These are phyloP conservation scores for Perdita meconis DNA, from an alignment of 2,888 invertebrate species.

Conservation along the genomic window DNA sequence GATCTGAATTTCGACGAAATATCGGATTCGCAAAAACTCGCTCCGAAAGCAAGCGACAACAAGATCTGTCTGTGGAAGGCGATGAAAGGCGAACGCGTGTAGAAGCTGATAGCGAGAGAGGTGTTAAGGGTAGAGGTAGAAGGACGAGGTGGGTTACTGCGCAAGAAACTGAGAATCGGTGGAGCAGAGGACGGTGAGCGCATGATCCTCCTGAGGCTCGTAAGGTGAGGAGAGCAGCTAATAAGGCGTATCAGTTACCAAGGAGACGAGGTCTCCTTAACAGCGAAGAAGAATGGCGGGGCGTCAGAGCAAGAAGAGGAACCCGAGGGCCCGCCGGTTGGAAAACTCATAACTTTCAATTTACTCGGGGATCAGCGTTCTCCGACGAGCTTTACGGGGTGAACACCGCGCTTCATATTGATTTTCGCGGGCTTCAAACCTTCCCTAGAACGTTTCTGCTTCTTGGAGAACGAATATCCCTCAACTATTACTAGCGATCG, in stretches of 20 bases:
- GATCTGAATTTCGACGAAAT: too few relatives aligned
- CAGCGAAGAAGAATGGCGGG: constrained; percentile 80
- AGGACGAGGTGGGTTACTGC: constrained; percentile 54
- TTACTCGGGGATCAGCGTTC: constrained; percentile 82
- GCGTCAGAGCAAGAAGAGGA: constrained; percentile 69
- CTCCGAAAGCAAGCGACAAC: too few relatives aligned
- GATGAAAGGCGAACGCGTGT: background rate
- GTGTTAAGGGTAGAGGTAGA: constrained; percentile 27
- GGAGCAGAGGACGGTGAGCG: constrained; percentile 63
- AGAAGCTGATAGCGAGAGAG: constrained; percentile 7
- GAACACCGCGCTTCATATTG: constrained; percentile 73
- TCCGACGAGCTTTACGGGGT: constrained; percentile 74
- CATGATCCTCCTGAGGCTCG: constrained; percentile 72
- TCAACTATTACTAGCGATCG: too few relatives aligned
- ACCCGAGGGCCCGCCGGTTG: constrained; percentile 65
- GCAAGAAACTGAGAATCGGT: constrained; percentile 55
- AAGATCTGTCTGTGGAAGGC: too few relatives aligned
- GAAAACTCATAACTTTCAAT: constrained; percentile 84
- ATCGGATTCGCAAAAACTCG: too few relatives aligned
- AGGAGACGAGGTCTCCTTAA: constrained; percentile 79
- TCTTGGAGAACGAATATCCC: constrained; percentile 33
- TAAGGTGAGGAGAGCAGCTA: constrained; percentile 75
- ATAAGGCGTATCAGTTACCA: constrained; percentile 80
- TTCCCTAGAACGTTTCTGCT: constrained; percentile 18
- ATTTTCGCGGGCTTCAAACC: constrained; percentile 72